Base-by-base conservation (phyloP, 2,888 invertebrate species). In the Eupsilia transversa region DNA sequence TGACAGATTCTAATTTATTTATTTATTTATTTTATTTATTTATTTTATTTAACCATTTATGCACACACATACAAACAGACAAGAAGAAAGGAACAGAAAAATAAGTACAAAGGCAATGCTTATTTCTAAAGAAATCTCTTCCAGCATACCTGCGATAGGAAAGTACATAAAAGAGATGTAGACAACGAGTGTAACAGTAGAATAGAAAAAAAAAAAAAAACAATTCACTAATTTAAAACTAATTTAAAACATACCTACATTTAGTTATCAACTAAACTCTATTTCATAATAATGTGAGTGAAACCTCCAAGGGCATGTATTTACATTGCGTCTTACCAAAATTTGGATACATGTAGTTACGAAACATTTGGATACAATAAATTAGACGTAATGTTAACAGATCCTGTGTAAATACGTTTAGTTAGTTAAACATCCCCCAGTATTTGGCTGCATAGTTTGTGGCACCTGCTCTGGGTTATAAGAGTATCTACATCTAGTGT, bases 331-430 rank as follows among this genome's bases (percentile, higher is more conserved):
- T 87, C 84, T 84, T 79, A 86, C 80, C 83, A 72, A 82, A 85
- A 83, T 83, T 83, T 83, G 87, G 87, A 88, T 89, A 88, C 86
- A 87, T 81, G 77, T 89, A 86, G 81, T 87, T 87, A 80, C 80
- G 84, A 80, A 86, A 83, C 80, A 87, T 87, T 87, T 87, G 87
- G 88, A 85, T 87, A 87, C 87, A 86, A 87, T 89, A 91, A 91
- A 91, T 92, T 91, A 91, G 88, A 89, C 87, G 86, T 84, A 86
- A 91, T 89, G 89, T 91, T 87, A 88, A 86, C 83, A 77, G 75
- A 72, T 87, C 82, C 88, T 87, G 82, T 85, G 88, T 92, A 93
- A 93, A 94, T 93, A 93, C 85, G 87, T 80, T 89, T 86, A 89
- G 89, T 89, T 89, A 86, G 83, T 60, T 90, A 92, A 91, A 94